Evolutionary conservation across 1,140 invertebrate genomes (phyloP).

Genomic region (Leguminivora glycinivorella): DNA sequence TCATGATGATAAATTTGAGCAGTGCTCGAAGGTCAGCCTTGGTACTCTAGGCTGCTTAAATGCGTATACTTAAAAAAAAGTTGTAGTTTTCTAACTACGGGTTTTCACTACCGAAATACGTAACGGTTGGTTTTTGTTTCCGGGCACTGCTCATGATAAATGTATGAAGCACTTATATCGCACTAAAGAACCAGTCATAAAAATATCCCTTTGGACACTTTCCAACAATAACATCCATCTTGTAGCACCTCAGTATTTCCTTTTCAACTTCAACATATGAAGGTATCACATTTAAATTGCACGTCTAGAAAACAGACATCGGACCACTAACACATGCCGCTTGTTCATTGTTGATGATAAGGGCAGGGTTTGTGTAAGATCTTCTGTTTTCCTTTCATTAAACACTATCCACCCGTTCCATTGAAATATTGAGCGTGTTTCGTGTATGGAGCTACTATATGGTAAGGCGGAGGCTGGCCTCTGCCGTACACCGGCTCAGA

Average conservation of each 20-base stretch:
- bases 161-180: constrained; percentile 4
- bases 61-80: too few species aligned
- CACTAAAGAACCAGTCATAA: constrained; percentile 15
- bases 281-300: constrained; percentile 74
- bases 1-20: background rate
- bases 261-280: constrained; percentile 53
- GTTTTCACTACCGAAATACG: background rate
- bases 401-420: constrained; percentile 71
- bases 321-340: constrained; percentile 30
- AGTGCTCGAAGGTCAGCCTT: background rate
- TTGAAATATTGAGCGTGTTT: constrained; percentile 80
- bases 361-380: constrained; percentile 36
- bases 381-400: constrained; percentile 35
- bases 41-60: background rate
- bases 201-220: constrained; percentile 30
- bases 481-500: constrained; percentile 61
- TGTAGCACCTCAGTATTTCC: constrained; percentile 71
- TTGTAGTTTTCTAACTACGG: background rate
- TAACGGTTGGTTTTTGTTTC: background rate
- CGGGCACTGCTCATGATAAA: background rate
- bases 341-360: constrained; percentile 9
- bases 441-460: constrained; percentile 77
- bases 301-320: constrained; percentile 62
- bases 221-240: constrained; percentile 60
- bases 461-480: constrained; percentile 74